Evolutionary conservation across 2,113 vertebrate genomes (phyloP).

Genomic region (Sialia sialis): DNA sequence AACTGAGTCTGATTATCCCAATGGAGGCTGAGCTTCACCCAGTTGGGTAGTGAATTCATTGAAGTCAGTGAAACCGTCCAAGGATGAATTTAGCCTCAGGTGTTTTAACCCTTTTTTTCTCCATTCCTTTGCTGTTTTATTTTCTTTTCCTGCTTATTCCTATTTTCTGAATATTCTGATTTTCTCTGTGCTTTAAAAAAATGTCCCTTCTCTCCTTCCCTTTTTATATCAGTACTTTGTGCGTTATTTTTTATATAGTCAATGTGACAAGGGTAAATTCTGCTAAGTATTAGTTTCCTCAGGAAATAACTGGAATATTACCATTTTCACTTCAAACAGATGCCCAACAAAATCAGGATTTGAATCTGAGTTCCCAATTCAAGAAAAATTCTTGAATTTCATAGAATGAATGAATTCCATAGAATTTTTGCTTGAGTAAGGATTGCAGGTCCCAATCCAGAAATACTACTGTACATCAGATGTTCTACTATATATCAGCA

Average conservation of each 20-base stretch:
- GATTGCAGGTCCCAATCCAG: constrained; percentile 38
- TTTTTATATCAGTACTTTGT: constrained; percentile 55
- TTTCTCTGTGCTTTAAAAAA: constrained; percentile 52
- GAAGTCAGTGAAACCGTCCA: constrained; percentile 36
- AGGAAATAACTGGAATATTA: constrained; percentile 66
- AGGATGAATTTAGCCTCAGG: constrained; percentile 44
- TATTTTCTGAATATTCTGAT: constrained; percentile 12
- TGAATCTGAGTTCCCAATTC: constrained; percentile 32
- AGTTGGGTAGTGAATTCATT: constrained; percentile 18
- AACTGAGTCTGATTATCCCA: constrained; percentile 20
- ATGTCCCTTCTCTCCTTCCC: constrained; percentile 6
- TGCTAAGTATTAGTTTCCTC: constrained; percentile 64
- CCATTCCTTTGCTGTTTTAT: background rate
- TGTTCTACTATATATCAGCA: constrained; percentile 18
- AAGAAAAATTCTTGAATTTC: constrained; percentile 44
- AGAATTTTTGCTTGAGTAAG: constrained; percentile 55
- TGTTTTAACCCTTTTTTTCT: background rate
- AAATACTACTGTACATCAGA: constrained; percentile 28
- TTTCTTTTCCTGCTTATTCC: constrained; percentile 24
- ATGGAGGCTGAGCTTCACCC: constrained; percentile 35
- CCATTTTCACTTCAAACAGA: constrained; percentile 66
- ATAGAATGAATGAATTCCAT: background rate
- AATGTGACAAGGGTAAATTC: constrained; percentile 67
- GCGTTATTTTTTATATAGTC: constrained; percentile 59
- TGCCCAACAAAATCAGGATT: constrained; percentile 51